A percentile compares a stretch with the other conserved stretches of the same genome.
These are phyloP conservation scores for Erythrolamprus reginae DNA, from an alignment of 2,113 vertebrate species.

Conservation along the genomic window DNA sequence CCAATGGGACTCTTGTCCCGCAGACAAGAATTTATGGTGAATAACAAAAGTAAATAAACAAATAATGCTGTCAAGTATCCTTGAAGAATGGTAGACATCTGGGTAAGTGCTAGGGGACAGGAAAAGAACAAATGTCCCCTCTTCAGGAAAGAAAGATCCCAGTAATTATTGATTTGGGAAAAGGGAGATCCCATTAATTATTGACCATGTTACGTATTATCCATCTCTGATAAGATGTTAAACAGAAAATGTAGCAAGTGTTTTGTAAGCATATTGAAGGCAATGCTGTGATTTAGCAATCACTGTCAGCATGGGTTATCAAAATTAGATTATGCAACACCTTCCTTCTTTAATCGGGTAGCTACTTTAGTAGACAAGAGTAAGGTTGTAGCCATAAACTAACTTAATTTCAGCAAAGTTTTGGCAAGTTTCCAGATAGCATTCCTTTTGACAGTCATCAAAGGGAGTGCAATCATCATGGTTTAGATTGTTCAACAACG, in stretches of 20 bases:
- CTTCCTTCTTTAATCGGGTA: neutral
- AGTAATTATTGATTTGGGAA: neutral
- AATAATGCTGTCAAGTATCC: neutral
- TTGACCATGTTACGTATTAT: neutral
- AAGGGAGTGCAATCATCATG: too few relatives aligned
- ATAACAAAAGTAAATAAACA: neutral
- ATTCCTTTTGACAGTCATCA: neutral
- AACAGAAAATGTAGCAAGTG: neutral
- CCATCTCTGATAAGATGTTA: neutral
- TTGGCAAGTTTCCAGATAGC: neutral
- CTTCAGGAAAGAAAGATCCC: neutral
- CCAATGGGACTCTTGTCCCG: neutral
- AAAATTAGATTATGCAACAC: neutral
- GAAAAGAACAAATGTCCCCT: neutral
- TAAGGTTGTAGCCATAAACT: neutral
- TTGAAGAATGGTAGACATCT: neutral
- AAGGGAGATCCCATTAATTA: neutral
- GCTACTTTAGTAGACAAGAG: neutral
- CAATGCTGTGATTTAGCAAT: neutral
- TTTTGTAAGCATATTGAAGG: neutral
- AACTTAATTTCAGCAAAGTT: neutral
- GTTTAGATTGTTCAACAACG: neutral
- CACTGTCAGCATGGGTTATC: neutral
- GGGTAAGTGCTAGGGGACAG: neutral
- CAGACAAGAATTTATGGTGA: neutral